Conservation (phyloP, 2,888 invertebrate species). For the Cremastinae sp. region DNA sequence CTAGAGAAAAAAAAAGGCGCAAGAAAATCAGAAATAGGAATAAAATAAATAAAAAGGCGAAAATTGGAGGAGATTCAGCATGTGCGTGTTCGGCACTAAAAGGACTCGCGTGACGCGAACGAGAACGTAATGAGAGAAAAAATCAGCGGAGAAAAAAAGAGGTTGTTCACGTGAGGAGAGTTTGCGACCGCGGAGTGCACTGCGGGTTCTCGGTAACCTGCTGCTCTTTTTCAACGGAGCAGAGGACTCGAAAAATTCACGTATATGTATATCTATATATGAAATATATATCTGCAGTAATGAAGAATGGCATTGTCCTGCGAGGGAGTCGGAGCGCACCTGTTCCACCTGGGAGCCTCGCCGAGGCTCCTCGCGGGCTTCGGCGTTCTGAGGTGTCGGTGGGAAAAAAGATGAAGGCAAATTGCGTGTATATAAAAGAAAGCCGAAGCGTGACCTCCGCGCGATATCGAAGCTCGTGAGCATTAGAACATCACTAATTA, state of each 20-base stretch:
- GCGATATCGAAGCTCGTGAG: constrained; percentile 20
- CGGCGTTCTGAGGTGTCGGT: constrained; percentile 35
- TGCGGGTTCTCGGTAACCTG: constrained; percentile 10
- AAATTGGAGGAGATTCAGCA: no score
- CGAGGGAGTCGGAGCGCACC: neutral
- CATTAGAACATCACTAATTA: constrained; percentile 44
- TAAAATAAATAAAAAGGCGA: no score
- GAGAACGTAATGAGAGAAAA: constrained; percentile 16
- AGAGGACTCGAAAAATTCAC: no score
- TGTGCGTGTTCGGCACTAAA: no score
- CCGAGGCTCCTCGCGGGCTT: constrained; percentile 18
- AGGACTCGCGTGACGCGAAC: no score
- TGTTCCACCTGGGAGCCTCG: constrained; percentile 36
- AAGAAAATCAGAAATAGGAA: no score
- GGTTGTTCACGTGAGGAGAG: constrained; percentile 1
- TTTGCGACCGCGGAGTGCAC: constrained; percentile 21
- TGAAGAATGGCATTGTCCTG: neutral
- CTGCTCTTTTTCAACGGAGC: no score
- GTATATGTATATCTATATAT: neutral
- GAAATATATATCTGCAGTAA: neutral
- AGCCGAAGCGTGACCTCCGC: constrained; percentile 25
- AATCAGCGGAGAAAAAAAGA: neutral
- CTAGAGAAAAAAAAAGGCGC: no score
- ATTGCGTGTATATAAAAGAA: constrained; percentile 25
- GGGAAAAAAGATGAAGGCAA: constrained; percentile 27